Evolutionary conservation across 2,113 vertebrate genomes (phyloP).

Genomic region (Tringa solitaria): DNA sequence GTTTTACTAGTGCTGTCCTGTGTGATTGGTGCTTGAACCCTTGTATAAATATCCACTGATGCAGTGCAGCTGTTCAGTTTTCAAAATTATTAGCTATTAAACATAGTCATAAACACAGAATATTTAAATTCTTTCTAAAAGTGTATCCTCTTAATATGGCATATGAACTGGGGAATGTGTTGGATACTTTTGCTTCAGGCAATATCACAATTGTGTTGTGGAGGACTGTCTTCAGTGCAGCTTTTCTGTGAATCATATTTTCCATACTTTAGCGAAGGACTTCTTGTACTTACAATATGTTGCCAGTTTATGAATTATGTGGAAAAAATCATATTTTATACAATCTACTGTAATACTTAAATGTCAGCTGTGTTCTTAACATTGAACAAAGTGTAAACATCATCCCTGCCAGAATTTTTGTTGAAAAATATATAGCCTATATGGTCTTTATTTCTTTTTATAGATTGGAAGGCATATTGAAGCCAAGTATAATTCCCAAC

Average conservation of each 20-base stretch:
- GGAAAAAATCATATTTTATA: slow-evolving; percentile 31
- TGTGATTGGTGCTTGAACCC: neutral
- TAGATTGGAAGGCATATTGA: neutral
- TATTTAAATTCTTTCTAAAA: neutral
- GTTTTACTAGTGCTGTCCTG: neutral
- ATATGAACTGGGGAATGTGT: neutral
- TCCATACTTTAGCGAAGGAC: neutral
- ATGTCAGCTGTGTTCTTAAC: slow-evolving; percentile 27
- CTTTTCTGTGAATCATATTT: slow-evolving; percentile 48
- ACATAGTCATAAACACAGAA: neutral
- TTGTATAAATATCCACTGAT: neutral
- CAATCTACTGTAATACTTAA: slow-evolving; percentile 43
- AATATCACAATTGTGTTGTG: slow-evolving; percentile 18
- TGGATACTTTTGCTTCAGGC: slow-evolving; percentile 4
- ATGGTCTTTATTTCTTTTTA: neutral
- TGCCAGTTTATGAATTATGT: slow-evolving; percentile 24
- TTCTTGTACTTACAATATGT: slow-evolving; percentile 5
- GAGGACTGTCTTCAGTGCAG: neutral
- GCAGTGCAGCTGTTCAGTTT: neutral
- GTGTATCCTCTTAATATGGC: neutral
- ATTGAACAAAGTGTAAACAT: slow-evolving; percentile 30
- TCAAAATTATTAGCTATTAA: neutral
- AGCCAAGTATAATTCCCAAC: neutral
- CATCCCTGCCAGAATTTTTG: neutral
- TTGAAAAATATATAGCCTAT: slow-evolving; percentile 6